Conservation (phyloP, 1,140 invertebrate genomes). For the Megathymus violae region DNA sequence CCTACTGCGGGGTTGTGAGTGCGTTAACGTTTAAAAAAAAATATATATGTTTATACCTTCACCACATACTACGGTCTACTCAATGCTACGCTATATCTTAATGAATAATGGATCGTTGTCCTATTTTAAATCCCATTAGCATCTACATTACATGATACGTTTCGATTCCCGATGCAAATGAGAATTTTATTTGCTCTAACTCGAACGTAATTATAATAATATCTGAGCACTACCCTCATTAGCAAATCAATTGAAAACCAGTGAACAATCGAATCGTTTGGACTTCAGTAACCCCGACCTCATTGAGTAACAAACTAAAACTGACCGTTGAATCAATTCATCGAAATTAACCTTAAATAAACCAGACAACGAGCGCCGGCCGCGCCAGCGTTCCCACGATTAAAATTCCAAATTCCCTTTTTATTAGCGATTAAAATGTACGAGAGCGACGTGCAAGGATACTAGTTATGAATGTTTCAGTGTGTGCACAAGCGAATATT, state of each 20-base stretch:
- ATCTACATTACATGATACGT: not conserved
- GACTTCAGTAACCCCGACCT: conserved; percentile 41
- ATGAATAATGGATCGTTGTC: no score
- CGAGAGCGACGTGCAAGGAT: conserved; percentile 1
- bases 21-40: no score
- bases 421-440: conserved; percentile 45
- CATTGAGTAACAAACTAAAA: conserved; percentile 37
- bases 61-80: no score
- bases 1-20: no score
- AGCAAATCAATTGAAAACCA: conserved; percentile 37
- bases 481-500: no score
- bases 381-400: conserved; percentile 65
- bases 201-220: conserved; percentile 25
- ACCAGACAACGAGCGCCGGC: conserved; percentile 45
- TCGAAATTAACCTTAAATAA: conserved; percentile 78
- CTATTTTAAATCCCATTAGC: not conserved
- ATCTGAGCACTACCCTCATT: conserved; percentile 18
- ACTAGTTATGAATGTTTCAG: conserved; percentile 12
- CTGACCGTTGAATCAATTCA: conserved; percentile 50
- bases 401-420: conserved; percentile 73
- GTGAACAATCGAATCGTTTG: conserved; percentile 7
- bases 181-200: conserved; percentile 16
- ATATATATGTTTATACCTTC: no score
- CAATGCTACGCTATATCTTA: no score
- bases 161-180: conserved; percentile 8